Percentiles rank a stretch among this genome's conserved stretches.
Evolutionary conservation across 2,888 invertebrate species (phyloP).

Genomic region (Ophion ventricosus): DNA sequence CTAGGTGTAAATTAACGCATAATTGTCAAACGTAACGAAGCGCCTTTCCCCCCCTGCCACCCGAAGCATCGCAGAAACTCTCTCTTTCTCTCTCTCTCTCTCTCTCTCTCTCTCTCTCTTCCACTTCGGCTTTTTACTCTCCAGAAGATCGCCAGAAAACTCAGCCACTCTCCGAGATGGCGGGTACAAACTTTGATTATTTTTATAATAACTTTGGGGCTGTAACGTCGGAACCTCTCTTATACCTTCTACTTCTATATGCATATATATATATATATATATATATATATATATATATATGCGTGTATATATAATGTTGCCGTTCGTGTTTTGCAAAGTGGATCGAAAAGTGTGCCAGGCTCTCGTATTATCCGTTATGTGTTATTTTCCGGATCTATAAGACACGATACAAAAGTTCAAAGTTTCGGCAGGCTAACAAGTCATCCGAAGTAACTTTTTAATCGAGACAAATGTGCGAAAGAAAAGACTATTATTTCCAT

Average conservation of each 20-base stretch:
- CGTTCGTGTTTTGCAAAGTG: conserved; percentile 51
- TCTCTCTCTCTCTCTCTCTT: neutral
- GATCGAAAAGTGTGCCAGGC: conserved; percentile 58
- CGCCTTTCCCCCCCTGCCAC: conserved; percentile 35
- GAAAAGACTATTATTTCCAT: conserved; percentile 33
- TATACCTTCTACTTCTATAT: conserved; percentile 21
- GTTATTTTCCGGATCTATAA: neutral
- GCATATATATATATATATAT: conserved; percentile 17
- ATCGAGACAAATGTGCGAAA: conserved; percentile 32
- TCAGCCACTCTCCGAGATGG: conserved; percentile 63
- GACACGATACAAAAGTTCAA: conserved; percentile 31
- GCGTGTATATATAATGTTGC: conserved; percentile 5
- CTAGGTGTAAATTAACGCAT: conserved; percentile 83
- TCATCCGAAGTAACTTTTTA: conserved; percentile 27
- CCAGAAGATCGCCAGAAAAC: conserved; percentile 58
- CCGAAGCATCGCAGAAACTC: conserved; percentile 67
- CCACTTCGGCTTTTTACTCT: conserved; percentile 38
- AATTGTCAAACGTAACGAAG: conserved; percentile 83
- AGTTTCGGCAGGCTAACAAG: conserved; percentile 12
- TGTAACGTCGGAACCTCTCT: conserved; percentile 50
- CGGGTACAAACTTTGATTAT: conserved; percentile 81
- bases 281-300: conserved; percentile 25
- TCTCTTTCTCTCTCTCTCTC: conserved; percentile 47
- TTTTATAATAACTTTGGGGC: conserved; percentile 81
- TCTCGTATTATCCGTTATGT: conserved; percentile 31